phyloP scores from a whole-genome alignment of 2,113 vertebrate genomes.

The Chloropsis hardwickii region DNA sequence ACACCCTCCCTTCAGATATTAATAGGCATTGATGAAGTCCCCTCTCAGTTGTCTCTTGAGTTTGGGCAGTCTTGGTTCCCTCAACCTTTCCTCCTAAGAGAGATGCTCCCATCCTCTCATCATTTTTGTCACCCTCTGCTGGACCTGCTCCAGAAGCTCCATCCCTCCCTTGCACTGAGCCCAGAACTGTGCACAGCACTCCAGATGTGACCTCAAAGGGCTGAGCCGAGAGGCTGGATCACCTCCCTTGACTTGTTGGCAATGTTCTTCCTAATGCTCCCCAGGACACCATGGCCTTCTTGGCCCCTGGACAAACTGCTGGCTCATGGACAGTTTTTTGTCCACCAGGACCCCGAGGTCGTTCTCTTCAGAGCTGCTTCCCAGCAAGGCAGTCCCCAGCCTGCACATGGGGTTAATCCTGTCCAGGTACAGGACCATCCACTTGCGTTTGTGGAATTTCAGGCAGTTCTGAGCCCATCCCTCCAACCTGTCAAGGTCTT shows the following conservation, averaged over 20 bases:
- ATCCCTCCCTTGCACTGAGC: not conserved
- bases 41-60: not conserved
- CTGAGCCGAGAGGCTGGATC: not conserved
- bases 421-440: not conserved
- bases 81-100: not conserved
- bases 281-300: not conserved
- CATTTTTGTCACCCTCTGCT: not conserved
- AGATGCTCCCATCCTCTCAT: not conserved
- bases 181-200: not conserved
- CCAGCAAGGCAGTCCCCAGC: not conserved
- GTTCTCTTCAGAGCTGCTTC: not conserved
- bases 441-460: not conserved
- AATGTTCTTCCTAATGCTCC: not conserved
- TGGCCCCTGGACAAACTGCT: not conserved
- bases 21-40: not conserved
- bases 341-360: not conserved
- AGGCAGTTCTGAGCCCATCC: not conserved
- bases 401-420: not conserved
- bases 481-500: accelerated
- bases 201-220: not conserved
- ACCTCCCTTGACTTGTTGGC: accelerated
- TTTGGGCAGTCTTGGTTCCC: not conserved
- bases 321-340: not conserved
- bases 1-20: not conserved
- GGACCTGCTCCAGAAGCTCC: accelerated